phyloP scores from a whole-genome alignment of 2,888 invertebrate genomes.

The Monochamus alternatus region DNA sequence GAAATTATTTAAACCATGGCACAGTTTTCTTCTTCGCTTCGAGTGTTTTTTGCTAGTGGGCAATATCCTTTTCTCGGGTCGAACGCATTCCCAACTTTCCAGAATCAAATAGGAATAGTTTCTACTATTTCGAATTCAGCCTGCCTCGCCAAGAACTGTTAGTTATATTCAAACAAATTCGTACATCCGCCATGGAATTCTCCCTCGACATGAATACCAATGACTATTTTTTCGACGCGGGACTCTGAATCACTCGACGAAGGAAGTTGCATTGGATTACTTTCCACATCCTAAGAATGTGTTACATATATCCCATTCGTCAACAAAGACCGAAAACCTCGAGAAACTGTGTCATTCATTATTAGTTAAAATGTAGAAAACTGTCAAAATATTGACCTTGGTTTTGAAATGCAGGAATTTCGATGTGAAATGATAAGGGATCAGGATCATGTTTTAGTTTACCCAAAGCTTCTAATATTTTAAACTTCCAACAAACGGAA shows the following conservation, averaged over 20 bases:
- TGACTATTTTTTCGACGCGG: slow-evolving; percentile 3
- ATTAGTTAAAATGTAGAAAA: too few relatives aligned
- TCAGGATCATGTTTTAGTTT: too few relatives aligned
- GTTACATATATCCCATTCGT: background rate
- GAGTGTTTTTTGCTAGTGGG: too few relatives aligned
- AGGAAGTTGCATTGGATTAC: slow-evolving; percentile 7
- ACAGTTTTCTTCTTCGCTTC: too few relatives aligned
- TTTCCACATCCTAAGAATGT: background rate
- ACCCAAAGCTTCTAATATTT: too few relatives aligned
- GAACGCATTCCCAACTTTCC: background rate
- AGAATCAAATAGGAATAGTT: background rate
- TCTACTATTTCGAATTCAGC: slow-evolving; percentile 16
- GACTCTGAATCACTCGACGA: slow-evolving; percentile 2
- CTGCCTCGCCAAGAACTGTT: slow-evolving; percentile 35
- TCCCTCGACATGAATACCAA: slow-evolving; percentile 35
- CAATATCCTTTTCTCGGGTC: background rate
- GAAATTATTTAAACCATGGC: too few relatives aligned
- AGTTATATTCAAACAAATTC: slow-evolving; percentile 47
- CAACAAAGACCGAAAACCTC: background rate
- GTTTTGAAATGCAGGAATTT: too few relatives aligned
- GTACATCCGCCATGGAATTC: slow-evolving; percentile 46
- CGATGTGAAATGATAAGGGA: too few relatives aligned
- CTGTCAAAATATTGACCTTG: too few relatives aligned
- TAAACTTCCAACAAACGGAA: too few relatives aligned
- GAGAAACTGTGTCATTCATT: too few relatives aligned